A percentile compares a stretch with the other conserved stretches of the same genome.
phyloP scores from a whole-genome alignment of 2,888 invertebrate species.

The Phengaris arion region DNA sequence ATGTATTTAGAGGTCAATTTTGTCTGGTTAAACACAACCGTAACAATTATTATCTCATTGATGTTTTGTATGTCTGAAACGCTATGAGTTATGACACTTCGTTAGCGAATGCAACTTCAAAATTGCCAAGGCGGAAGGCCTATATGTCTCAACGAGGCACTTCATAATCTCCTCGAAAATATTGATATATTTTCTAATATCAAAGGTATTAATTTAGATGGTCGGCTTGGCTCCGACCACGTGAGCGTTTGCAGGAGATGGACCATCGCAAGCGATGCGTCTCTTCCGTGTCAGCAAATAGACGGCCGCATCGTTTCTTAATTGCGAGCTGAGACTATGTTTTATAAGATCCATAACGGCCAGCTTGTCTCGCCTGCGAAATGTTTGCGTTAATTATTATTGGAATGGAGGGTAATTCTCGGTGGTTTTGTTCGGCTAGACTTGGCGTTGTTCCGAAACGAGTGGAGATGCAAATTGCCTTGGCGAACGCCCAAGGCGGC shows the following conservation, averaged over 20 bases:
- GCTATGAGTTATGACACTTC: constrained; percentile 45
- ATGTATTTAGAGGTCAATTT: not conserved
- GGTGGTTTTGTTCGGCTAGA: constrained; percentile 80
- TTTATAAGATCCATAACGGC: constrained; percentile 79
- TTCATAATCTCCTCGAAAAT: constrained; percentile 72
- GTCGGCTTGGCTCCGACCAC: constrained; percentile 59
- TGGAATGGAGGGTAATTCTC: constrained; percentile 79
- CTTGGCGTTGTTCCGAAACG: constrained; percentile 80
- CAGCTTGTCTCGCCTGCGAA: constrained; percentile 73
- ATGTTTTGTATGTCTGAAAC: not conserved
- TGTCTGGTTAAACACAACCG: not conserved
- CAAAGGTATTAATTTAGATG: constrained; percentile 76
- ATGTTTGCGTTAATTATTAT: constrained; percentile 80
- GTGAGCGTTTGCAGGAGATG: constrained; percentile 50
- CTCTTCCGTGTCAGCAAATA: constrained; percentile 78
- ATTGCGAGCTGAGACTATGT: constrained; percentile 74
- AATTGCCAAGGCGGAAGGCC: constrained; percentile 71
- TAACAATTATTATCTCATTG: constrained; percentile 5
- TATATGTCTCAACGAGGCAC: constrained; percentile 58
- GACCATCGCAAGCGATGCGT: constrained; percentile 72
- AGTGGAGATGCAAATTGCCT: constrained; percentile 80
- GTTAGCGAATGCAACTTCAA: constrained; percentile 51
- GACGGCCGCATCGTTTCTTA: constrained; percentile 74
- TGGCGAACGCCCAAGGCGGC: constrained; percentile 78
- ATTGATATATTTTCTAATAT: constrained; percentile 73